These are phyloP conservation scores for Mastacembelus armatus DNA, from an alignment of 2,797 vertebrate species.

Conservation along the genomic window DNA sequence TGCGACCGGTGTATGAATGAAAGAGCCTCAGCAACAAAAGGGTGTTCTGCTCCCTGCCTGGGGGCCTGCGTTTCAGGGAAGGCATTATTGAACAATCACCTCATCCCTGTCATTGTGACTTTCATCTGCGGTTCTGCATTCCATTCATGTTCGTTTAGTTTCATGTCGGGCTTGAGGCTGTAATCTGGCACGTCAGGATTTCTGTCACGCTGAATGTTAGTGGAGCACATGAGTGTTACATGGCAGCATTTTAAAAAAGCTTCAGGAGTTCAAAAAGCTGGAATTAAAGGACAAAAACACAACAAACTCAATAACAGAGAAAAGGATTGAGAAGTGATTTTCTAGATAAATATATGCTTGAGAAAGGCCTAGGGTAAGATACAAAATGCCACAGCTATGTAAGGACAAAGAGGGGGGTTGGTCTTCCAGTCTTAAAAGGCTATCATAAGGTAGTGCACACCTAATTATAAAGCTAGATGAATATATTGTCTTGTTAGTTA, in stretches of 20 bases:
- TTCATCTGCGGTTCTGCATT: constrained; percentile 67
- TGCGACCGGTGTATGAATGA: constrained; percentile 38
- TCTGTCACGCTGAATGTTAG: constrained; percentile 11
- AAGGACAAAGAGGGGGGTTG: no score
- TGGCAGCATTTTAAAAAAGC: background rate
- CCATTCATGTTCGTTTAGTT: constrained; percentile 56
- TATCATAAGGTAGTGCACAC: no score
- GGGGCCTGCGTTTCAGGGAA: constrained; percentile 51
- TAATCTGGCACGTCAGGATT: constrained; percentile 78
- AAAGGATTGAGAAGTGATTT: no score
- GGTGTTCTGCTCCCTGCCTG: constrained; percentile 37
- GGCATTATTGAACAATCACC: constrained; percentile 57
- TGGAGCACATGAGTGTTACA: background rate
- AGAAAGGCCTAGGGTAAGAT: no score
- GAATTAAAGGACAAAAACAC: background rate
- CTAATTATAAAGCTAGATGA: no score
- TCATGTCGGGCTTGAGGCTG: constrained; percentile 52
- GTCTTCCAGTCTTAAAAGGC: no score
- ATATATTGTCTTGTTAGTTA: no score
- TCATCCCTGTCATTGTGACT: constrained; percentile 61
- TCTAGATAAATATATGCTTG: no score
- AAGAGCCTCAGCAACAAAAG: constrained; percentile 48
- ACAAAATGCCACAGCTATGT: no score
- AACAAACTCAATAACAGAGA: background rate
- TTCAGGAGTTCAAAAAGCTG: background rate